Base-by-base conservation (phyloP, 2,888 invertebrate genomes). In the Diploptera punctata region DNA sequence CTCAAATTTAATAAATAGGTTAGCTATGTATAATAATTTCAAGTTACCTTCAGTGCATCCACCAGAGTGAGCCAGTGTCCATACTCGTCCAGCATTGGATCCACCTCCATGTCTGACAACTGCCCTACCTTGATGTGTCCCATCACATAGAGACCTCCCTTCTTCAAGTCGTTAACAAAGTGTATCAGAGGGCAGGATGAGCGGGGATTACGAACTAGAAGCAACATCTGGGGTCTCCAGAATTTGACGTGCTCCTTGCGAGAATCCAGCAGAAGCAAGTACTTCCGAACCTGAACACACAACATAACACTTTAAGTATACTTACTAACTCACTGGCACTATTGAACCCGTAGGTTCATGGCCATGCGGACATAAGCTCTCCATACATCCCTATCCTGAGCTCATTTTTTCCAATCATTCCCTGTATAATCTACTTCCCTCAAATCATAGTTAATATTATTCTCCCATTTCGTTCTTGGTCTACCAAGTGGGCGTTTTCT, bases 211-310 rank as follows among this genome's bases (percentile, higher is more conserved):
- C 95, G 90, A 0, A 99, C 93, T 83, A 99, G 87, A 1, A 99
- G 85, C 70, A 99, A 84, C 85, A 99, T 93, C 86, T 99, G 99
- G 0, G 99, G 99, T 1, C 99, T 87, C 99, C 99, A 99, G 84
- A 97, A 99, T 85, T 99, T 99, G 1, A 99, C 98, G 83, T 99
- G 99, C 81, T 98, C 95, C 77, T 99, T 98, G 0, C 99, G 89
- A 0, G 95, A 93, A 83, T 99, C 99, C 81, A 99, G 83, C 83
- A 99, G 90, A 0, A 99, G 86, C 10, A 99, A 86, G 84, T 99
- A 99, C 82, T 99, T 99, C 52, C 99, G 88, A 9, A 97, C 94
- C 90, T 92, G 81, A 31, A 75, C 61, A n/a, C n/a, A n/a, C n/a
- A n/a, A n/a, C n/a, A n/a, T n/a, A n/a, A n/a, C n/a, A n/a, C n/a